Evolutionary conservation across 2,113 vertebrate species (phyloP).

Genomic region (Caranx melampygus): DNA sequence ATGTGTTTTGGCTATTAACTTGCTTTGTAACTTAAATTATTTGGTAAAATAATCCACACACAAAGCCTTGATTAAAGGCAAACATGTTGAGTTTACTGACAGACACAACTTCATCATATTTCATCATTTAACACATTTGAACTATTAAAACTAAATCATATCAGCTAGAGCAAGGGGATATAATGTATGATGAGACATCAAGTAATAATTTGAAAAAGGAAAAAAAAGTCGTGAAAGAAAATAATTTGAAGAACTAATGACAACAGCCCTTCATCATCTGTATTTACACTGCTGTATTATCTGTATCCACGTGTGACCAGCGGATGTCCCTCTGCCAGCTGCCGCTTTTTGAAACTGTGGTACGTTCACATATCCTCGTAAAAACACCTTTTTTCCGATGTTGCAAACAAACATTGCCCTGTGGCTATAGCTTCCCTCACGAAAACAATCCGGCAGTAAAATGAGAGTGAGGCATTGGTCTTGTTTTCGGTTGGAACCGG

Average conservation of each 20-base stretch:
- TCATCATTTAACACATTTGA: too few species aligned
- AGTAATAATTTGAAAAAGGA: neutral
- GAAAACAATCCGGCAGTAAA: neutral
- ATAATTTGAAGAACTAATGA: neutral
- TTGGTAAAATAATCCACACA: neutral
- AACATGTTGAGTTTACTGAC: neutral
- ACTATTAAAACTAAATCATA: neutral
- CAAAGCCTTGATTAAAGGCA: neutral
- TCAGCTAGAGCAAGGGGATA: neutral
- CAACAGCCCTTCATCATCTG: neutral
- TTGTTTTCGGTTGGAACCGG: neutral
- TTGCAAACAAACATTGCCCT: neutral
- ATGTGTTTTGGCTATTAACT: neutral
- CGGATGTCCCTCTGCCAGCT: constrained; percentile 39
- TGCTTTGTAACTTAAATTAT: neutral
- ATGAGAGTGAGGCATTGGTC: neutral
- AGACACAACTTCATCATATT: neutral
- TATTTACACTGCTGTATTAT: neutral
- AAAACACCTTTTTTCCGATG: neutral
- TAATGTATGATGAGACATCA: neutral
- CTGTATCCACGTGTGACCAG: constrained; percentile 20
- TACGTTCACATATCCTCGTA: constrained; percentile 36
- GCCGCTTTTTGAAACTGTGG: constrained; percentile 33
- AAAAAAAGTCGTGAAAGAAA: too few species aligned
- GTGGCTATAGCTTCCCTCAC: neutral